These are phyloP conservation scores for Gila robusta DNA, from an alignment of 2,797 vertebrate species.

Conservation along the genomic window DNA sequence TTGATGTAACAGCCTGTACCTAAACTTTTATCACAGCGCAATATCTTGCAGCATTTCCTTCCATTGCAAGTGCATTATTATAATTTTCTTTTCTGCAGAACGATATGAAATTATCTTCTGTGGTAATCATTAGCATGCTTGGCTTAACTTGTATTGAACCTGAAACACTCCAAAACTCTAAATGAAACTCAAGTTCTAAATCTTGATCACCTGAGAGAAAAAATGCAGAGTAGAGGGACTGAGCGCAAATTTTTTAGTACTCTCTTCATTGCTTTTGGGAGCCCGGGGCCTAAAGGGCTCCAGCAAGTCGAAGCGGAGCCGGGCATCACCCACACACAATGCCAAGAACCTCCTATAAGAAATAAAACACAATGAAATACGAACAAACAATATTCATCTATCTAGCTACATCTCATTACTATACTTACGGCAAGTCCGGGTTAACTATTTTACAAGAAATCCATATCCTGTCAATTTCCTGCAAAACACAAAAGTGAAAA, in stretches of 20 bases:
- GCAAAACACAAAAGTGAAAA: conserved; percentile 62
- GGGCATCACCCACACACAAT: conserved; percentile 91
- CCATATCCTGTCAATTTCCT: conserved; percentile 97
- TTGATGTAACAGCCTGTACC: not conserved
- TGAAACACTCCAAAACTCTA: not conserved
- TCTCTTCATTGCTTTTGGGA: conserved; percentile 56
- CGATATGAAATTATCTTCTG: not conserved
- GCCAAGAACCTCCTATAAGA: conserved; percentile 88
- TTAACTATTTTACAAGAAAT: conserved; percentile 94
- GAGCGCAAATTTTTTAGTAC: conserved; percentile 72
- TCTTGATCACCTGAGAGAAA: conserved; percentile 86
- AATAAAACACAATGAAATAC: not conserved
- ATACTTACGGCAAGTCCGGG: conserved; percentile 92
- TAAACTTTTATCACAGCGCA: not conserved
- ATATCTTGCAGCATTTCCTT: not conserved
- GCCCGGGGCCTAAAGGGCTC: conserved; percentile 70
- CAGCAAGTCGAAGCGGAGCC: conserved; percentile 88
- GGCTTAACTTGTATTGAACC: not conserved
- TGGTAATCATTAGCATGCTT: not conserved
- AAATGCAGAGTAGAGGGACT: conserved; percentile 85
- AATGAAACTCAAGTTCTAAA: not conserved
- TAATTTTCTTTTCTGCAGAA: not conserved
- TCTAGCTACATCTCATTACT: not conserved
- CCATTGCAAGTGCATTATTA: not conserved
- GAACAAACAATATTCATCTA: not conserved